A percentile compares a stretch with the other conserved stretches of the same genome.
These are phyloP conservation scores for Crax fasciolata DNA, from an alignment of 2,797 vertebrate genomes.

Conservation along the genomic window DNA sequence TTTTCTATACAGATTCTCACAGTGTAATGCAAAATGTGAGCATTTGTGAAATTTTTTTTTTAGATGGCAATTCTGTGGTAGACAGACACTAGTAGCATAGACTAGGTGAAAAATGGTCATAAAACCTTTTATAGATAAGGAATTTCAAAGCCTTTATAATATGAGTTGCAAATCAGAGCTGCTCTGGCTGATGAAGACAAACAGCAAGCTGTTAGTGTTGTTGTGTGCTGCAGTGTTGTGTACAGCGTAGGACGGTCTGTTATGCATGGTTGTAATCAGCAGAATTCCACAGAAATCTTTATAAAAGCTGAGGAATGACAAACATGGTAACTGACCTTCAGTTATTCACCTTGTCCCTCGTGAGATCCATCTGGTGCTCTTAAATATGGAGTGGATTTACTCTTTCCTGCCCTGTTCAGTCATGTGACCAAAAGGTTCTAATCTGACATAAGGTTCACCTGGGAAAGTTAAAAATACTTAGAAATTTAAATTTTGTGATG, in stretches of 20 bases:
- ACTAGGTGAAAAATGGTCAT: neutral
- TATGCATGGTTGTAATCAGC: neutral
- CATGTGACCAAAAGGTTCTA: neutral
- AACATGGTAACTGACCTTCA: neutral
- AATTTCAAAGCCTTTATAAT: neutral
- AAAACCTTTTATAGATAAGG: neutral
- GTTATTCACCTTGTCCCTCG: neutral
- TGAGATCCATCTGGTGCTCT: neutral
- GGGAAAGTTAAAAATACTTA: neutral
- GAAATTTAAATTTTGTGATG: neutral
- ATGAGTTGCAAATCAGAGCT: neutral
- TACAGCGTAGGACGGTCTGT: neutral
- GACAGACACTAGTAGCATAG: neutral
- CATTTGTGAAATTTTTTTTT: constrained; percentile 1
- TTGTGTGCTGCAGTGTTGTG: neutral
- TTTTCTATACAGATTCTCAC: neutral
- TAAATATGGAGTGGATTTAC: neutral
- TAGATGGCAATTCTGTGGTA: neutral
- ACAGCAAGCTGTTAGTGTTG: neutral
- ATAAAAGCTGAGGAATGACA: neutral
- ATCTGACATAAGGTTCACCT: neutral
- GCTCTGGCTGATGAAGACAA: neutral
- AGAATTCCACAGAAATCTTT: neutral
- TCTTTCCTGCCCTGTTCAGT: neutral
- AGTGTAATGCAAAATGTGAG: neutral